Percentiles rank a stretch among this genome's conserved stretches.
phyloP scores from a whole-genome alignment of 2,113 vertebrate genomes.

The Megaceryle torquata region DNA sequence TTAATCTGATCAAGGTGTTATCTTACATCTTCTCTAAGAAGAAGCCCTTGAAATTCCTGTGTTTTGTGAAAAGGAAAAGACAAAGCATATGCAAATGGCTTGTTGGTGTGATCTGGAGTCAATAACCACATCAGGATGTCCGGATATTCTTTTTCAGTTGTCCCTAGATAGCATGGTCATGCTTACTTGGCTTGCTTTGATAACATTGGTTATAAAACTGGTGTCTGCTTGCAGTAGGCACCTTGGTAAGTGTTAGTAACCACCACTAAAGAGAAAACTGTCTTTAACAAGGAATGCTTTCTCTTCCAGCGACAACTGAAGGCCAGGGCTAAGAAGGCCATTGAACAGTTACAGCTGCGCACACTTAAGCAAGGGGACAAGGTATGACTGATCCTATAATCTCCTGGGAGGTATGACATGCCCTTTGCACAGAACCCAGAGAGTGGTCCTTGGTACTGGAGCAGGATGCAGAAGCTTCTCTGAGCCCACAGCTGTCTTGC shows the following conservation, averaged over 20 bases:
- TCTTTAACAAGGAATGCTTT: constrained; percentile 8
- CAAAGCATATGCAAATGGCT: not conserved
- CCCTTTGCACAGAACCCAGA: not conserved
- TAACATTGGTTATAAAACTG: not conserved
- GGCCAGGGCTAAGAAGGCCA: constrained; percentile 85
- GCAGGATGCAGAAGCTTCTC: not conserved
- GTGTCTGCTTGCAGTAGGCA: not conserved
- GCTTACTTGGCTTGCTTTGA: not conserved
- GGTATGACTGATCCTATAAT: constrained; percentile 56
- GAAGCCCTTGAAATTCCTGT: not conserved
- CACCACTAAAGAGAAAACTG: not conserved
- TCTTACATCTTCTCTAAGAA: not conserved
- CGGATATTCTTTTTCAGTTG: not conserved
- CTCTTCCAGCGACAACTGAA: constrained; percentile 81
- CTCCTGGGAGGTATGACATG: accelerated
- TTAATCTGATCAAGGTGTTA: not conserved
- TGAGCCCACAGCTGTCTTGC: not conserved
- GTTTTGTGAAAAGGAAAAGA: not conserved
- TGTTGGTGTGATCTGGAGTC: not conserved
- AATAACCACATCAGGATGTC: not conserved
- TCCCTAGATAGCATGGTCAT: not conserved
- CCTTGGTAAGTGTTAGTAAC: not conserved
- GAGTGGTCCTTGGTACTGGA: not conserved
- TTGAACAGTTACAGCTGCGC: constrained; percentile 82
- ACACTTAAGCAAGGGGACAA: constrained; percentile 85